Evolutionary conservation across 2,888 invertebrate species (phyloP), one percentile per base, ranked within the genome.

Genomic region (Hydrotaea cyrtoneurina): DNA sequence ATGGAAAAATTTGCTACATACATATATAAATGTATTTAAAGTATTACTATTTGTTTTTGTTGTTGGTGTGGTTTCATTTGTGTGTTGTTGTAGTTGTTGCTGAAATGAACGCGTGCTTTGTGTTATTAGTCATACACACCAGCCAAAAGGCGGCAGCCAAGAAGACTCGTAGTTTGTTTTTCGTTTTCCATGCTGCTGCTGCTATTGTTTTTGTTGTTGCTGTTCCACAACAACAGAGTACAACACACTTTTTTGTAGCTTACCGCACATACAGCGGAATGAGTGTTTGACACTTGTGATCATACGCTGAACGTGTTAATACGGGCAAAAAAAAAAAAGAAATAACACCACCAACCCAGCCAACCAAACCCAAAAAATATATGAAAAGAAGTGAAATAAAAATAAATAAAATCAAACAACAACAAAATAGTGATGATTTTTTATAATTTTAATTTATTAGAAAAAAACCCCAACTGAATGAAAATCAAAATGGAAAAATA

Each of bases 251-350:
- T 78, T 82, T 78, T 78, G 82, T 81, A 85, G 85, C 85, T 82
- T 77, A 82, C 66, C 79, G 85, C 82, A 46, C 79, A 79, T 82
- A 82, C 82, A 77, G 77, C 80, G 55, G 71, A 85, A 85, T 78
- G 73, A 85, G 82, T 82, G 82, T 85, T 82, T 85, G 85, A 85
- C 85, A 85, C 85, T 85, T 85, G 85, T 80, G 85, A 85, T 85
- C 85, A 80, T 82, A 71, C 85, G 77, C 77, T 85, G 82, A 82
- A 85, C 79, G 85, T 80, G 85, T 85, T 85, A 85, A 82, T 82
- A 85, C 82, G 82, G 66, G 53, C 71, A 72, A 80, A 83, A 78
- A 57, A 83, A 72, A 73, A 83, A 78, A 57, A 83, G 64, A 73
- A 78, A 78, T 31, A 31, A 15, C 10, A 53, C 46, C 76, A 76